A percentile compares a stretch with the other conserved stretches of the same genome.
Conservation (phyloP, 1,140 invertebrate species). For the Eriocheir sinensis region DNA sequence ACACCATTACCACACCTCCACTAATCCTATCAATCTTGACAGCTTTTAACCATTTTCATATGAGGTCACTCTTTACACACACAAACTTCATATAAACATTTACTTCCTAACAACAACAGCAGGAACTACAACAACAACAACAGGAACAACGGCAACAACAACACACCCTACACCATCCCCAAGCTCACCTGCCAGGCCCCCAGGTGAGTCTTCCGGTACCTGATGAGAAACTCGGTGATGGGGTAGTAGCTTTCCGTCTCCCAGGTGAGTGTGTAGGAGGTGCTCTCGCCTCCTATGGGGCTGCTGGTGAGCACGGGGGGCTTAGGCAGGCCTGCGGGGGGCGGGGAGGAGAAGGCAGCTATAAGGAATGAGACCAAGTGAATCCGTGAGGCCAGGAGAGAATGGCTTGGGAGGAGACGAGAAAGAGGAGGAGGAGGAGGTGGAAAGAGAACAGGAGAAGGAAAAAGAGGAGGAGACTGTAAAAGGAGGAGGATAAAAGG, state of each 20-base stretch:
- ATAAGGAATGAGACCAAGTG: not conserved
- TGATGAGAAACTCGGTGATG: constrained; percentile 68
- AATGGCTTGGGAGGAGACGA: not conserved
- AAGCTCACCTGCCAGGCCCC: constrained; percentile 16
- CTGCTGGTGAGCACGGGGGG: constrained; percentile 68
- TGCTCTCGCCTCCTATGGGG: constrained; percentile 64
- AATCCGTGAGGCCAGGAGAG: not conserved
- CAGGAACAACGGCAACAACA: not conserved
- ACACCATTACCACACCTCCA: too few species aligned
- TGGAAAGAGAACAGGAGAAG: not conserved
- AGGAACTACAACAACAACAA: not conserved
- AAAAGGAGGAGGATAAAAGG: not conserved
- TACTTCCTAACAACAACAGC: not conserved
- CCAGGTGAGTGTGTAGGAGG: constrained; percentile 73
- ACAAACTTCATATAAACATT: too few species aligned
- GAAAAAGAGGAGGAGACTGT: not conserved
- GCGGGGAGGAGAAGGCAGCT: not conserved
- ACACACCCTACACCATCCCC: too few species aligned
- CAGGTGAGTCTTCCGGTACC: constrained; percentile 67
- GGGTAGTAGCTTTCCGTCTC: constrained; percentile 78
- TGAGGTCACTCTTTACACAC: too few species aligned
- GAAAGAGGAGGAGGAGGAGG: constrained; percentile 10
- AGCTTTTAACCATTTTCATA: too few species aligned
- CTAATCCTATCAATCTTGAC: too few species aligned
- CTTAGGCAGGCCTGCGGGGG: constrained; percentile 68